Base-by-base conservation (phyloP, 2,888 invertebrate genomes). In the Venusia cambrica region DNA sequence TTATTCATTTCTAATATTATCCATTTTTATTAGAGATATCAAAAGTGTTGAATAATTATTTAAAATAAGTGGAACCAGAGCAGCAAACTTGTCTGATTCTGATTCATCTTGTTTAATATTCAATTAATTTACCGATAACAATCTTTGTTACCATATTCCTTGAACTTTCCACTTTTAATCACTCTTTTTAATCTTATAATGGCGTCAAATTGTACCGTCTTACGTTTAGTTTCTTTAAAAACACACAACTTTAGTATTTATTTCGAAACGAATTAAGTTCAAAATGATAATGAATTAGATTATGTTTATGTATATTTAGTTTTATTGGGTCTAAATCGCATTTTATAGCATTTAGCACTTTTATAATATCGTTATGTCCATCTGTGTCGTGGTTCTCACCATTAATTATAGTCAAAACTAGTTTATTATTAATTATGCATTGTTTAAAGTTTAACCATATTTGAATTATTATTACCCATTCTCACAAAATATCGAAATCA, bases 61-160 rank as follows among this genome's bases (percentile, higher is more conserved):
- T n/a, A n/a, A 3, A 4, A 9, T 1, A 7, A 25, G 19, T 8
- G n/a, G 15, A 33, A 15, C 15, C 15, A 5, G 1, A 10, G 21
- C n/a, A n/a, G 9, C 5, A 24, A 8, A 5, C 7, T 19, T 20
- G 27, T 17, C 4, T 7, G 18, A 34, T 12, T 35, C 22, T 40
- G 22, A 40, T 28, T 40, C 31, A 40, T 28, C 28, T 22, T 16
- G 47, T 38, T 34, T 48, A 38, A 45, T 48, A 46, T 48, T 44
- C 48, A 51, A 51, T 51, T 51, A 48, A 48, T 48, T 38, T 28
- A 15, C 16, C 22, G 50, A 51, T 51, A 51, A 45, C 20, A 15
- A 51, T 51, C 50, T 32, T n/a, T 18, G 12, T 40, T 32, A 34
- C 37, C 39, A 43, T 43, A 50, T 51, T 51, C 45, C 38, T 32